phyloP scores from a whole-genome alignment of 1,140 invertebrate species.

The Coboldia fuscipes region DNA sequence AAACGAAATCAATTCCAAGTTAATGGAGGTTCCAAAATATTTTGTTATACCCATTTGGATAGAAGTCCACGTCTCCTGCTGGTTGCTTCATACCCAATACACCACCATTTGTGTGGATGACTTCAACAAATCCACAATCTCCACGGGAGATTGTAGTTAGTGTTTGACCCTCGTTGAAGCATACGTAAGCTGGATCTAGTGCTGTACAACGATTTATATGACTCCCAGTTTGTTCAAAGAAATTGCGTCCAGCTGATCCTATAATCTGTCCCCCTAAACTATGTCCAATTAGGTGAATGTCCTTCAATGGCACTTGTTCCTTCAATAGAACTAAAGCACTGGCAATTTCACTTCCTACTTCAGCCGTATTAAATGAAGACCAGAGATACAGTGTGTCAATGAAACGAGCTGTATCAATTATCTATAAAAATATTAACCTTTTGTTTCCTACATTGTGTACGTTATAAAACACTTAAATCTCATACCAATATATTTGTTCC shows the following conservation, averaged over 20 bases:
- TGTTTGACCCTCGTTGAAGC: neutral
- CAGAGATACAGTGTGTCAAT: slow-evolving; percentile 19
- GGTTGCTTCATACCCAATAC: neutral
- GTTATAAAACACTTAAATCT: too few species aligned
- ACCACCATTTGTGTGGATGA: neutral
- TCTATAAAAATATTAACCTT: slow-evolving; percentile 6
- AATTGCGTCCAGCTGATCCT: slow-evolving; percentile 1
- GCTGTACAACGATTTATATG: slow-evolving; percentile 1
- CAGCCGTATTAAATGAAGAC: slow-evolving; percentile 19
- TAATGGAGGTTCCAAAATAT: neutral
- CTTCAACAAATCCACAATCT: neutral
- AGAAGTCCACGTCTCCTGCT: slow-evolving; percentile 1
- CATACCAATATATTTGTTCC: neutral
- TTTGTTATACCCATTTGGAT: slow-evolving; percentile 1
- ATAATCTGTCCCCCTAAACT: slow-evolving; percentile 1
- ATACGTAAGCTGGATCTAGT: neutral
- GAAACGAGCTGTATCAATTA: slow-evolving; percentile 12
- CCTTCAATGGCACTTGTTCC: slow-evolving; percentile 9
- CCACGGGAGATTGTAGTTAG: neutral
- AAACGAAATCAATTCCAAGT: neutral
- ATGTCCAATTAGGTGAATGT: slow-evolving; percentile 16
- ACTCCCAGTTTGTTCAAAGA: neutral
- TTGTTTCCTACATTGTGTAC: neutral
- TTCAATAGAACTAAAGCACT: slow-evolving; percentile 10
- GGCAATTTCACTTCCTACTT: slow-evolving; percentile 13